A percentile compares a stretch with the other conserved stretches of the same genome.
These are phyloP conservation scores for Scomber japonicus DNA, from an alignment of 2,113 vertebrate species.

Conservation along the genomic window DNA sequence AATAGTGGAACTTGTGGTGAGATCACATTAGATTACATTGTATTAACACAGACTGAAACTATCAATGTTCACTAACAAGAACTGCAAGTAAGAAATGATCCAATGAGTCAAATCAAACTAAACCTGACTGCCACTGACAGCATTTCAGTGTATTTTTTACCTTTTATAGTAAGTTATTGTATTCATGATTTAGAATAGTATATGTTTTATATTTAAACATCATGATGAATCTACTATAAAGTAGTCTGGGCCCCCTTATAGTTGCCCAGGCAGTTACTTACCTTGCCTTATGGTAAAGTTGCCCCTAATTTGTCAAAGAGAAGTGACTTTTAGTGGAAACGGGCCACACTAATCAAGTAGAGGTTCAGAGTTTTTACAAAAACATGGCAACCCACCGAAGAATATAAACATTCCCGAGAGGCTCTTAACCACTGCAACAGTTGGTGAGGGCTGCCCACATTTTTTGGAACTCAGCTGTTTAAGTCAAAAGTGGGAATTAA, in stretches of 20 bases:
- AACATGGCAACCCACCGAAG: slow-evolving; percentile 9
- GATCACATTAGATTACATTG: neutral
- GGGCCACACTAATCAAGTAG: neutral
- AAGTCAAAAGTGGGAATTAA: slow-evolving; percentile 69
- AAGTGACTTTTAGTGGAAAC: neutral
- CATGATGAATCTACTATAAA: no score
- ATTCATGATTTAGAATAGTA: no score
- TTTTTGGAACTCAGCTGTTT: slow-evolving; percentile 56
- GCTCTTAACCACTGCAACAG: slow-evolving; percentile 36
- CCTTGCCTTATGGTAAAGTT: no score
- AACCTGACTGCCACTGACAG: no score
- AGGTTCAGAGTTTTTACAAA: neutral
- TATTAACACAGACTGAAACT: no score
- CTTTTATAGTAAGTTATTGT: no score
- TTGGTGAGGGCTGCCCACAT: slow-evolving; percentile 31
- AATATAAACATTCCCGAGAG: neutral
- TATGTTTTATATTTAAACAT: no score
- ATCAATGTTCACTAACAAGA: neutral
- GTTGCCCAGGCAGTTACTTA: no score
- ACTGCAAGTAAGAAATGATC: no score
- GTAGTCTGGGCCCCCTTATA: no score
- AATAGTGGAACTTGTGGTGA: neutral
- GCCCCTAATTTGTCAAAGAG: neutral
- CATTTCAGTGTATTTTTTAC: no score
- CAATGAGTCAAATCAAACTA: no score